Evolutionary conservation across 2,888 invertebrate species (phyloP).

Genomic region (Seira musarum): DNA sequence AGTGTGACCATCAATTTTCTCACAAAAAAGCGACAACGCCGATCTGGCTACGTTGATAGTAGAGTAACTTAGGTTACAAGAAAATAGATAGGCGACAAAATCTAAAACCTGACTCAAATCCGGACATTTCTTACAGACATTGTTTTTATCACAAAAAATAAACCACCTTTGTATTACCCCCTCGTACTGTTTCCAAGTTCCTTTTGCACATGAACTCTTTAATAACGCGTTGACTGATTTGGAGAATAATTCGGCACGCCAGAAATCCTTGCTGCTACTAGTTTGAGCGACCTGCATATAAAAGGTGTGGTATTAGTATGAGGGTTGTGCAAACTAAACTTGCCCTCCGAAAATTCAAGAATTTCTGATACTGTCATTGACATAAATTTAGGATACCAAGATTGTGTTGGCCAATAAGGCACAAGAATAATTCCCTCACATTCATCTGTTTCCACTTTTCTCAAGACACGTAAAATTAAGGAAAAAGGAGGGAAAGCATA

Average conservation of each 20-base stretch:
- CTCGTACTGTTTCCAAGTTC: constrained; percentile 41
- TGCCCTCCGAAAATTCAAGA: background rate
- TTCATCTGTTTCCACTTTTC: background rate
- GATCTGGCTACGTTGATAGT: constrained; percentile 7
- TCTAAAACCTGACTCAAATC: background rate
- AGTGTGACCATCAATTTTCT: background rate
- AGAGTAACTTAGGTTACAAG: background rate
- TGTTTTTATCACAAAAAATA: constrained; percentile 2
- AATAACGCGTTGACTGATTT: background rate
- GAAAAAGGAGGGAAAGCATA: constrained; percentile 21
- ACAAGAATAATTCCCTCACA: background rate
- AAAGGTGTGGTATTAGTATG: background rate
- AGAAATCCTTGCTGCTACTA: constrained; percentile 17
- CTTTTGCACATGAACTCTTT: constrained; percentile 2
- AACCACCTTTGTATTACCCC: constrained; percentile 21
- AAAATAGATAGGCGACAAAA: background rate
- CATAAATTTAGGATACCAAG: constrained; percentile 2
- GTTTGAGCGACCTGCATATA: background rate
- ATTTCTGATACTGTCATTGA: background rate
- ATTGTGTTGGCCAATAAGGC: background rate
- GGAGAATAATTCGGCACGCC: background rate
- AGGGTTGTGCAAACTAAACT: background rate
- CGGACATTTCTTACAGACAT: background rate
- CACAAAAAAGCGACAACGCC: constrained; percentile 3
- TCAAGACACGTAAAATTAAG: background rate